Conservation (phyloP, 2,888 invertebrate species). For the Catotricha subobsoleta region DNA sequence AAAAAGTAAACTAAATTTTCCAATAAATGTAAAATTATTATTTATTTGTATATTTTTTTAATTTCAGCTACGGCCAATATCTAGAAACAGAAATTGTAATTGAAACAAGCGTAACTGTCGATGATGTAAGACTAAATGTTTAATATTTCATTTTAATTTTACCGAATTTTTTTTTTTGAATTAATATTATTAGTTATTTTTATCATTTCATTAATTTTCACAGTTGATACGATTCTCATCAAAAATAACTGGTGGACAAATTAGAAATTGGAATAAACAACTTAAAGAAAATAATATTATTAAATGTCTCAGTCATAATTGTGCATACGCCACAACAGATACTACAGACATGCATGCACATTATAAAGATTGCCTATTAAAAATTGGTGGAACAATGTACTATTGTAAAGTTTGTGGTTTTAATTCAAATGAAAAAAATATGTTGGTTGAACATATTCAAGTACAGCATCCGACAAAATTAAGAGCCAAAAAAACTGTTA, state of each 20-base stretch:
- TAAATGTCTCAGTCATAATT: background rate
- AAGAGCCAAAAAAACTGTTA: background rate
- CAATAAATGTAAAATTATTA: too few species aligned
- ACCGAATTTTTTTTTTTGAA: too few species aligned
- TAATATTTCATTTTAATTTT: too few species aligned
- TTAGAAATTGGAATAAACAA: background rate
- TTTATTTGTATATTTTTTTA: too few species aligned
- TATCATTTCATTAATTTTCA: too few species aligned
- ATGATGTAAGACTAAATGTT: too few species aligned
- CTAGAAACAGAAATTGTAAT: too few species aligned
- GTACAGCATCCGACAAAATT: background rate
- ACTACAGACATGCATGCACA: background rate
- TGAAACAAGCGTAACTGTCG: too few species aligned
- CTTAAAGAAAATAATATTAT: background rate
- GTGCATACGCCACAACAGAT: background rate
- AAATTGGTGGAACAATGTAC: background rate
- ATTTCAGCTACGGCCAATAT: too few species aligned
- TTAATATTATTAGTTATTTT: too few species aligned
- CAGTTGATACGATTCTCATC: background rate
- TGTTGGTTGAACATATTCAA: conserved; percentile 1
- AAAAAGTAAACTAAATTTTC: background rate
- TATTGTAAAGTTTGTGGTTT: background rate
- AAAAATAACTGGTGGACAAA: background rate
- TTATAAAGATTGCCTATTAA: background rate
- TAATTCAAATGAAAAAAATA: background rate